Base-by-base conservation (phyloP, 1,140 invertebrate genomes). In the Panagrolaimus sp. region DNA sequence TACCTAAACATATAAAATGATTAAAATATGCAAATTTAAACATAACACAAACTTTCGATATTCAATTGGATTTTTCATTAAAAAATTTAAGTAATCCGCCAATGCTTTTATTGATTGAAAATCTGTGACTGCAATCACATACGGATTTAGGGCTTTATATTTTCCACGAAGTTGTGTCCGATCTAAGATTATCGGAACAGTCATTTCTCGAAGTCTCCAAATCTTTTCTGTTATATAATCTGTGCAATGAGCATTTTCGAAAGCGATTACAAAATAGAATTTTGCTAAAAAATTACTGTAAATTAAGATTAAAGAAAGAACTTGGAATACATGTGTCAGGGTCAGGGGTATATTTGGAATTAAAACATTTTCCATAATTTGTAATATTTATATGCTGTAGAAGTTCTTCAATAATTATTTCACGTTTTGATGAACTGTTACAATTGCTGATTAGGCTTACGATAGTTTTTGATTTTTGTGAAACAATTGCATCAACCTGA, bases 161-260 rank as follows among this genome's bases (percentile, higher is more conserved):
- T 4, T 44, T 26, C 32, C 28, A 8, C 17, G 67, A 46, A 68
- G 48, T 12, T 10, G 10, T 12, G 15, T 32, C 32, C 67, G 47
- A 43, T 28, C 28, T 2, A 68, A 38, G 1, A 32, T 26, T 47
- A 68, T 43, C 12, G 67, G 67, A 8, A 68, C 67, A 15, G 48
- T 58, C 12, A 58, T 24, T 5, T 62, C 14, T 2, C 32, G 26
- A 2, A 68, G 28, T 4, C 69, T 63, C 47, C 67, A 74, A 12
- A 72, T 21, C 28, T 74, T 74, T 64, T 74, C 73, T 12, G 70
- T 74, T 43, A 72, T 55, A 52, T 72, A 72, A 47, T 74, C 73
- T 0, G 38, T 63, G 52, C 73, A 72, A 24, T 63, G 62, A 24
- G 44, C 43, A 32, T 72, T 72, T 58, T 74, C 73, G 43, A 74